Base-by-base conservation (phyloP, 1,140 invertebrate species). In the Tetraneura akinire region DNA sequence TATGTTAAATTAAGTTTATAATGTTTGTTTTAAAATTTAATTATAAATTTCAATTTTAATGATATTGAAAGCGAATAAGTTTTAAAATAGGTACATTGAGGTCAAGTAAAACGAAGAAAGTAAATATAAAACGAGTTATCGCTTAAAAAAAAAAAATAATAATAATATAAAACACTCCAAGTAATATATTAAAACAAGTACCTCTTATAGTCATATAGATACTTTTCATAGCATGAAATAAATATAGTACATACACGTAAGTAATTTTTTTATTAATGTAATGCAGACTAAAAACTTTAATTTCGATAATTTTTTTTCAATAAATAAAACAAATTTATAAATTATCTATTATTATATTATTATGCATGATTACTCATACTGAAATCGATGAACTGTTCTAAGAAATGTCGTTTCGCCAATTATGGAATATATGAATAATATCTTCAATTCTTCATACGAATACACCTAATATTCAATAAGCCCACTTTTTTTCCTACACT, bases 71-170 rank as follows among this genome's bases (percentile, higher is more conserved):
- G 42, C 21, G 66, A 68, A 13, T 68, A 23, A 13, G 66, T 68
- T 47, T n/a, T 47, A 13, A 14, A 45, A 26, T 21, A 45, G 18
- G n/a, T n/a, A n/a, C n/a, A 47, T 68, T 26, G 42, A 47, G 42
- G 66, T 68, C 66, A 68, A 68, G 37, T 68, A 26, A 68, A 66
- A 13, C 21, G 42, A 68, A 47, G 66, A 68, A 68, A 68, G 66
- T 68, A 68, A 68, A 68, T 26, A 21, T 47, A 68, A 68, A 68
- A 68, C 66, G 2, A 26, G 21, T 68, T 47, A 21, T 14, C 3
- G 21, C 21, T 3, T 8, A 26, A 3, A 13, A 42, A 23, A n/a
- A 26, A 14, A 68, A 66, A 45, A 68, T 68, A 68, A 47, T 47
- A 37, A 4, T 4, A 4, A 37, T 37, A 37, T 37, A 45, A 42